Base-by-base conservation (phyloP, 2,797 vertebrate genomes). In the Hoplostethus mediterraneus region DNA sequence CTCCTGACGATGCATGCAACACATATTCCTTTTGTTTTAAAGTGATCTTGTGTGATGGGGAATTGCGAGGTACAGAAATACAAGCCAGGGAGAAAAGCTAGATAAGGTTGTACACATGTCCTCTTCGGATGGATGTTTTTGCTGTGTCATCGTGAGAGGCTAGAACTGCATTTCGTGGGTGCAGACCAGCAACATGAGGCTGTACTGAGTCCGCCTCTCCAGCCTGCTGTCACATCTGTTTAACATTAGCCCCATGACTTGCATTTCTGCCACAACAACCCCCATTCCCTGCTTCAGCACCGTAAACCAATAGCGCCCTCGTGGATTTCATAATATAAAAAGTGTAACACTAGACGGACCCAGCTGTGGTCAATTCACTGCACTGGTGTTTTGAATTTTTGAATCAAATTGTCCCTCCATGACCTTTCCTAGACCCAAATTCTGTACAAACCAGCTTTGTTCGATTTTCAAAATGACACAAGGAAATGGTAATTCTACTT, bases 211-310 rank as follows among this genome's bases (percentile, higher is more conserved):
- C 63, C 70, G 40, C 67, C 64, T 73, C 71, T 54, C 62, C 70
- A 55, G 59, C 73, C 13, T 25, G 36, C 74, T 71, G 84, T 80
- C 80, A 90, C 91, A 93, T 92, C 86, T 93, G 93, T 76, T 93
- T 76, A 84, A 64, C 82, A 87, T 92, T 89, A 91, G 79, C 58
- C 30, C 66, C 63, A 73, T 90, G 90, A 91, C 89, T 92, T 87
- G 90, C 82, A 84, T 76, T 90, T 90, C 66, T 90, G 63, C 66
- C 63, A 0, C 55, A 61, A 47, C 42, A 58, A 59, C 51, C 71
- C 45, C 55, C 52, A 0, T 14, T 33, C 58, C 28, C 67, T 73
- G 71, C 59, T 52, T 5, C 12, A 53, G 30, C 53, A 25, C 28
- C 53, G 12, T 33, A 31, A 11, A 57, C 16, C 9, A 72, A 21